Evolutionary conservation across 2,888 invertebrate species (phyloP).

Genomic region (Malacosoma neustria): DNA sequence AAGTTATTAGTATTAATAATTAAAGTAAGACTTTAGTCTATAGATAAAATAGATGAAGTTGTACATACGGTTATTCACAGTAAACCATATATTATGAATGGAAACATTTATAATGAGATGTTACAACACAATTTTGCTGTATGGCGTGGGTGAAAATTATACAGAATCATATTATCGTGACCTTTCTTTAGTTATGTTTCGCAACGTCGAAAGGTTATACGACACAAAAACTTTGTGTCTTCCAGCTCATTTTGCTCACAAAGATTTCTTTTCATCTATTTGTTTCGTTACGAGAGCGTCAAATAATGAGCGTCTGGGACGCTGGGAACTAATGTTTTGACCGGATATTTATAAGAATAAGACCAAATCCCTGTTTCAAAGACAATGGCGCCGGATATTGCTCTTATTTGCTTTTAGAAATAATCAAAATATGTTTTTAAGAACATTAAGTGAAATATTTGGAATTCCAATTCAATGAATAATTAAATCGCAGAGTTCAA

Average conservation of each 20-base stretch:
- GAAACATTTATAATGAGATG: background rate
- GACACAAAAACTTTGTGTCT: slow-evolving; percentile 56
- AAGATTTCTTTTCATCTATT: slow-evolving; percentile 50
- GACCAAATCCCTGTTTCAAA: slow-evolving; percentile 28
- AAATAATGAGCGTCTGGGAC: slow-evolving; percentile 43
- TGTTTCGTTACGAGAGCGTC: slow-evolving; percentile 41
- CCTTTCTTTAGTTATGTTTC: background rate
- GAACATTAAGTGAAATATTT: slow-evolving; percentile 1
- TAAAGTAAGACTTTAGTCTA: too few relatives aligned
- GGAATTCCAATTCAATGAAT: background rate
- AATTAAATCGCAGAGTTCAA: too few relatives aligned
- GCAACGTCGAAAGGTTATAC: slow-evolving; percentile 27
- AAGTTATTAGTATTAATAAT: too few relatives aligned
- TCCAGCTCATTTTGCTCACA: slow-evolving; percentile 45
- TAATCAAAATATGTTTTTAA: slow-evolving; percentile 12
- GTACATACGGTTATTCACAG: too few relatives aligned
- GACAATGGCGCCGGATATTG: slow-evolving; percentile 13
- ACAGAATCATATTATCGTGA: background rate
- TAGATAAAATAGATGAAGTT: too few relatives aligned
- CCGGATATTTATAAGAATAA: slow-evolving; percentile 38
- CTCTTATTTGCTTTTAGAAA: slow-evolving; percentile 19
- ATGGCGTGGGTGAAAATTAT: background rate
- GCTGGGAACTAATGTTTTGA: slow-evolving; percentile 36
- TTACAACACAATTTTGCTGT: background rate
- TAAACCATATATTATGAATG: background rate